These are phyloP conservation scores for Ranitomeya variabilis DNA, from an alignment of 2,113 vertebrate genomes.

Conservation along the genomic window DNA sequence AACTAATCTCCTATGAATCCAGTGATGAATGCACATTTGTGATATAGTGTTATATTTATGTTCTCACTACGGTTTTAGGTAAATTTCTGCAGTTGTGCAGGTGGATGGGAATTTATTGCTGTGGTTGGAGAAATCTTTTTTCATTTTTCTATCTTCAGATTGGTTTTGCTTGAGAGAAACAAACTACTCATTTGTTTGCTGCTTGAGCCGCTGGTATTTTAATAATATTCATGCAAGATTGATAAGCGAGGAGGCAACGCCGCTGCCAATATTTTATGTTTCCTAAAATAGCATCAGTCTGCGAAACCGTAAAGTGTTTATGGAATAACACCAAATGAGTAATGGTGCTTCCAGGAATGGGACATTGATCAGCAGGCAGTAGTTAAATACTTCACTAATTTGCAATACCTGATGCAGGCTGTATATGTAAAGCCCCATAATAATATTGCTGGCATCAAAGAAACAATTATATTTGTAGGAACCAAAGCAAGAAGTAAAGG, in stretches of 20 bases:
- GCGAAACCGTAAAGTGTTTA: conserved; percentile 10
- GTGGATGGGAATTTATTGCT: background rate
- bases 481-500: no score
- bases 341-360: conserved; percentile 11
- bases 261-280: conserved; percentile 38
- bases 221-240: conserved; percentile 48
- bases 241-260: background rate
- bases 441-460: no score
- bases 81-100: background rate
- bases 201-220: conserved; percentile 4
- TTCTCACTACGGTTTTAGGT: background rate
- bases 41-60: background rate
- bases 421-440: background rate
- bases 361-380: background rate
- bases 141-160: background rate
- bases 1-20: background rate
- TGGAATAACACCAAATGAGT: conserved; percentile 10
- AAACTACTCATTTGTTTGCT: background rate
- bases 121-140: background rate
- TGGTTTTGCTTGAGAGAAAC: background rate
- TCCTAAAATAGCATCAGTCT: conserved; percentile 34
- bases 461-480: no score
- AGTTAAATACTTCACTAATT: background rate
- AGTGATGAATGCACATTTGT: background rate
- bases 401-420: background rate